phyloP scores from a whole-genome alignment of 2,113 vertebrate species.

The Pelmatolapia mariae region DNA sequence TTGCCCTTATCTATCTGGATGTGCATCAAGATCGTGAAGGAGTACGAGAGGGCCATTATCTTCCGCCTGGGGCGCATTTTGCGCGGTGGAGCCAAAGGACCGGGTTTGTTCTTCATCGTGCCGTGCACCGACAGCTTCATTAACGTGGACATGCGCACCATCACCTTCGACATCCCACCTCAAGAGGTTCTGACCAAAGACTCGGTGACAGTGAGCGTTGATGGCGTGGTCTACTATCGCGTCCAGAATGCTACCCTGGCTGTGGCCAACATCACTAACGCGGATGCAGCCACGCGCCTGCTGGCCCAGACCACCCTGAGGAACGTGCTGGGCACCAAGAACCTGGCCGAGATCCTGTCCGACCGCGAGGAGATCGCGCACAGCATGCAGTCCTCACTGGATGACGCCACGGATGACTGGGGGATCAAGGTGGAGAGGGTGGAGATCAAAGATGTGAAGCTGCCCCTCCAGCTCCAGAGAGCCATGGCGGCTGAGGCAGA shows the following conservation, averaged over 20 bases:
- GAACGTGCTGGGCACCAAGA: constrained; percentile 96
- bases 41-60: constrained; percentile 13
- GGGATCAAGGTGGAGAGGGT: constrained; percentile 73
- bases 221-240: constrained; percentile 95
- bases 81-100: neutral
- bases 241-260: constrained; percentile 93
- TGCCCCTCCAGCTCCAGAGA: constrained; percentile 86
- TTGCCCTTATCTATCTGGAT: constrained; percentile 90
- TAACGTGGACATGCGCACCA: constrained; percentile 96
- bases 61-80: neutral
- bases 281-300: constrained; percentile 88
- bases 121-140: constrained; percentile 96
- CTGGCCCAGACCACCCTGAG: constrained; percentile 93
- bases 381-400: constrained; percentile 89
- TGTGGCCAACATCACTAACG: constrained; percentile 95
- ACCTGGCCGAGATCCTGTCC: constrained; percentile 92
- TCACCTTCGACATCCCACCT: constrained; percentile 95
- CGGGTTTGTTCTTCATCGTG: constrained; percentile 83
- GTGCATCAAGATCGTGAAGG: constrained; percentile 81
- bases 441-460: constrained; percentile 96
- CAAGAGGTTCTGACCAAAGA: constrained; percentile 98
- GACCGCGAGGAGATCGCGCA: constrained; percentile 95
- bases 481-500: constrained; percentile 96
- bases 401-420: constrained; percentile 82
- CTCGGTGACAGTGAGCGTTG: constrained; percentile 91